Evolutionary conservation across 2,888 invertebrate species (phyloP), one percentile per base, ranked within the genome.

Genomic region (Tenthredo scrophulariae): DNA sequence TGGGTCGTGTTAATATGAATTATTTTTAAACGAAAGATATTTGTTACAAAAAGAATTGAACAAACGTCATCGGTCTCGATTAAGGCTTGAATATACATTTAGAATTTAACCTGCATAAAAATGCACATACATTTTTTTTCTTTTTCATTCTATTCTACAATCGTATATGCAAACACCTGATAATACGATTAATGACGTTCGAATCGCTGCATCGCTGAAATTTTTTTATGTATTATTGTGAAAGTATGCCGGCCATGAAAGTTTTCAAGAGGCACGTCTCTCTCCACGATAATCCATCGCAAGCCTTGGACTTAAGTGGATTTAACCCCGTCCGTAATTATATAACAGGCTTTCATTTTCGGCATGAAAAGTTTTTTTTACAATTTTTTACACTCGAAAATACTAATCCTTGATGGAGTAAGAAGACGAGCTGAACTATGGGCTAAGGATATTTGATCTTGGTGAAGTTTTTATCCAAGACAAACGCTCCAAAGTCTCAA

Each of bases 261-360:
- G n/a, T 80, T 58, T 29, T 40, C 33, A 13, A 40, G 62, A 54
- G 18, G 50, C 40, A 46, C 15, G 9, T 40, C n/a, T 80, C 33
- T 62, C n/a, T 40, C 13, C 10, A 62, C 62, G 62, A 22, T 80
- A 80, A 62, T 58, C 58, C n/a, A 37, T 62, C 26, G 37, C 40
- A 54, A 58, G 15, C 33, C 40, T 58, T 33, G 13, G 62, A 40
- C 80, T 80, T 40, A 62, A 80, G 22, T 62, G 40, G 62, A 80
- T 80, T 62, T 22, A 58, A 58, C 58, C 80, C 79, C 7, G 18
- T 54, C 62, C 37, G 80, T 80, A 80, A 80, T 80, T 80, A 80
- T 62, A 50, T 80, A 80, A 80, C 33, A 62, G 37, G 62, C 40
- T 80, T 58, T 62, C 62, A 40, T 80, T 58, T 40, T 37, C 58